Conservation (phyloP, 2,797 vertebrate genomes). For the Adelosebastes latens region DNA sequence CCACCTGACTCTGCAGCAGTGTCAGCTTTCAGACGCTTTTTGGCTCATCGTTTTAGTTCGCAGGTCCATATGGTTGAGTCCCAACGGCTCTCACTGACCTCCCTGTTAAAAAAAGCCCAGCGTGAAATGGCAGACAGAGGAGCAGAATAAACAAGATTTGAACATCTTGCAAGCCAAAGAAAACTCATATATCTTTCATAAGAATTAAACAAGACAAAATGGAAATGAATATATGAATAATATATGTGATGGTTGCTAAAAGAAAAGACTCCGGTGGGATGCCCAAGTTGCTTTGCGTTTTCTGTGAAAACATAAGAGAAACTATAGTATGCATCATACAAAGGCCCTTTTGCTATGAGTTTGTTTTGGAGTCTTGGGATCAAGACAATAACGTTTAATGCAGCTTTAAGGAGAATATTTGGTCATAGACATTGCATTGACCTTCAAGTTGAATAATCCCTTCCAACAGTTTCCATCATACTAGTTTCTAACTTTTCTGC, state of each 20-base stretch:
- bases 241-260: neutral
- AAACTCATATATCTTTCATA: neutral
- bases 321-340: neutral
- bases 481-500: neutral
- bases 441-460: neutral
- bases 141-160: neutral
- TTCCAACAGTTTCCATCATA: neutral
- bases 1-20: conserved; percentile 1
- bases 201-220: neutral
- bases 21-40: neutral
- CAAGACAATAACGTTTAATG: neutral
- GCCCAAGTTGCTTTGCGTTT: neutral
- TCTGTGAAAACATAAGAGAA: neutral
- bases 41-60: neutral
- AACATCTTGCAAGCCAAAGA: neutral
- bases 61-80: neutral
- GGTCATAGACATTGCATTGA: neutral
- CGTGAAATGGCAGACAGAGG: neutral
- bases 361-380: neutral
- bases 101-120: neutral
- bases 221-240: neutral
- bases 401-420: neutral
- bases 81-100: neutral
- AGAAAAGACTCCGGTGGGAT: neutral
- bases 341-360: neutral